Evolutionary conservation across 2,113 vertebrate species (phyloP).

Genomic region (Cariama cristata): DNA sequence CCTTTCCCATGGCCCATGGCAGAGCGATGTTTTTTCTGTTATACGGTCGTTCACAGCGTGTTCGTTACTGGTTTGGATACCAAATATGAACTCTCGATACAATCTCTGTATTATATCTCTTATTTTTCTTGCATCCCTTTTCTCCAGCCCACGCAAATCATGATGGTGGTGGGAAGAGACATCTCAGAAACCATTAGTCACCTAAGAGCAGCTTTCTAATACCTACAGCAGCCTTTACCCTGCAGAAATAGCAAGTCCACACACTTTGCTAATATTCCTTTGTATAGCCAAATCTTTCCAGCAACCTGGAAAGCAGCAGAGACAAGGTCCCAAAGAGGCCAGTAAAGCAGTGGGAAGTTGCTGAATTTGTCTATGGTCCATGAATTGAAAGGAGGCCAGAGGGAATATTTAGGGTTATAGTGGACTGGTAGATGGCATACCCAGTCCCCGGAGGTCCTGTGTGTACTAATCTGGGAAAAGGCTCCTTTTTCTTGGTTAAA

Average conservation of each 20-base stretch:
- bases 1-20: background rate
- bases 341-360: background rate
- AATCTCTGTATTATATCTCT: background rate
- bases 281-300: conserved; percentile 40
- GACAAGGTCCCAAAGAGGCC: background rate
- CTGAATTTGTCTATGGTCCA: background rate
- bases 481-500: conserved; percentile 3
- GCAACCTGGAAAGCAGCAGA: background rate
- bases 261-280: conserved; percentile 38
- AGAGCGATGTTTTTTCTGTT: background rate
- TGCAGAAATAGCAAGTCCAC: background rate
- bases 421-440: background rate
- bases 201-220: background rate
- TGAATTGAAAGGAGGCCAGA: background rate
- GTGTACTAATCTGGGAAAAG: background rate
- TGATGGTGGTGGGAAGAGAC: background rate
- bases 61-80: background rate
- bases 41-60: background rate
- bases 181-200: conserved; percentile 41
- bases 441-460: background rate
- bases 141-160: background rate
- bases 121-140: background rate
- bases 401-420: background rate
- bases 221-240: background rate
- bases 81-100: background rate